Evolutionary conservation across 2,888 invertebrate species (phyloP).

Genomic region (Xylophagus ater): DNA sequence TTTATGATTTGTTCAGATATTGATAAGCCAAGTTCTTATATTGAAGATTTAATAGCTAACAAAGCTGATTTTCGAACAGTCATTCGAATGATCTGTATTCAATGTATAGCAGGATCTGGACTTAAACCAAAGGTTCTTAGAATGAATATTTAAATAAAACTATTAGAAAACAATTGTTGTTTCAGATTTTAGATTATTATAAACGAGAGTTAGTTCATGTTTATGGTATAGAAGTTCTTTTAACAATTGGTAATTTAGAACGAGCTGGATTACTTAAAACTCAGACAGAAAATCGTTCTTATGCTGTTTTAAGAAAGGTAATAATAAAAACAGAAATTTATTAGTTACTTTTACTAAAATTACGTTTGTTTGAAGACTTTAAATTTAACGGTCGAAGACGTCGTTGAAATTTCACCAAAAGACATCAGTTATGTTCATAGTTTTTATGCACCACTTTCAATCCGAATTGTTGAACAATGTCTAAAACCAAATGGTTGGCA

Average conservation of each 20-base stretch:
- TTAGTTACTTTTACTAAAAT: conserved; percentile 2
- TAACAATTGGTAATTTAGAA: conserved; percentile 76
- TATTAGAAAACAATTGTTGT: too few relatives aligned
- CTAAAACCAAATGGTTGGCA: conserved; percentile 66
- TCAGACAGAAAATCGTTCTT: conserved; percentile 62
- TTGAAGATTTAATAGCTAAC: conserved; percentile 86
- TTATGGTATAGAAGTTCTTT: conserved; percentile 74
- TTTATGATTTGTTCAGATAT: conserved; percentile 84
- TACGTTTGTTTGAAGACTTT: conserved; percentile 46
- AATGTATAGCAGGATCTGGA: conserved; percentile 86
- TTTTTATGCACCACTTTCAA: conserved; percentile 86
- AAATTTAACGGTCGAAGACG: conserved; percentile 78
- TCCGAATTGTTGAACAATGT: conserved; percentile 72
- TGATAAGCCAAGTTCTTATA: conserved; percentile 76
- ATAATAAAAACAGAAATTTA: too few relatives aligned
- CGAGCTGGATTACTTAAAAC: conserved; percentile 68
- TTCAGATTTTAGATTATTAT: conserved; percentile 47
- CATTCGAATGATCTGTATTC: conserved; percentile 81
- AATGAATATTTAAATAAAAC: too few relatives aligned
- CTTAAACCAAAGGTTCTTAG: conserved; percentile 68
- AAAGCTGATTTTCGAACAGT: conserved; percentile 72
- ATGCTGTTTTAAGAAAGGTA: conserved; percentile 65
- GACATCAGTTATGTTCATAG: conserved; percentile 89
- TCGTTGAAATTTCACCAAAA: conserved; percentile 66
- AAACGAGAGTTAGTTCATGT: conserved; percentile 66